Base-by-base conservation (phyloP, 2,797 vertebrate genomes). In the Urophycis tenuis region DNA sequence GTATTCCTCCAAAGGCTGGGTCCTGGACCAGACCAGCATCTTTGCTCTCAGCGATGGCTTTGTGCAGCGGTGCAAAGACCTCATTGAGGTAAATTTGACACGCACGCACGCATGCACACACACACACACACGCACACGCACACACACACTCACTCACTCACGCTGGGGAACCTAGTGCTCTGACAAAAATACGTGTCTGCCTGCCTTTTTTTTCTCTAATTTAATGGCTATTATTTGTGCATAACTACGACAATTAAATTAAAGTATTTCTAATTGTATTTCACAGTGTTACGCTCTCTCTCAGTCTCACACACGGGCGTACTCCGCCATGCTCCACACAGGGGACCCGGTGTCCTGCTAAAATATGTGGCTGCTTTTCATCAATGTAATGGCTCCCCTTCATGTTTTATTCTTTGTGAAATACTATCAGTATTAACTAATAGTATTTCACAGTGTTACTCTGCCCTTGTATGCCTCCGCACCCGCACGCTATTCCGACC, bases 21-120 rank as follows among this genome's bases (percentile, higher is more conserved):
- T 90, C 53, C 83, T 96, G 35, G 93, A 95, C 81, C 87, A 94
- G 81, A 93, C 88, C 39, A 93, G 83, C 34, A 93, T 96, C 82
- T 96, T 96, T 49, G 92, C 93, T 69, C 88, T 93, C 79, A 87
- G 95, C 33, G 95, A 97, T 60, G 92, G 93, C 14, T 96, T 94
- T 35, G 89, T 96, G 76, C 93, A 94, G 75, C 93, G 95, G 77
- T 95, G 95, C 87, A 94, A 88, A 87, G 94, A 95, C 70, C 91
- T 97, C n/a, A 88, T 94, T 34, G 95, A 96, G 95, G 96, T 96
- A 84, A 81, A 91, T 81, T 78, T 45, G 35, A 32, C 72, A 80
- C 32, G 31, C 31, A 45, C 31, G 75, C 77, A 76, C 78, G 72
- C 82, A 78, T 22, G n/a, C 53, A 25, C 53, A 60, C 53, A 60